Base-by-base conservation (phyloP, 1,140 invertebrate species). In the Penaeus chinensis region DNA sequence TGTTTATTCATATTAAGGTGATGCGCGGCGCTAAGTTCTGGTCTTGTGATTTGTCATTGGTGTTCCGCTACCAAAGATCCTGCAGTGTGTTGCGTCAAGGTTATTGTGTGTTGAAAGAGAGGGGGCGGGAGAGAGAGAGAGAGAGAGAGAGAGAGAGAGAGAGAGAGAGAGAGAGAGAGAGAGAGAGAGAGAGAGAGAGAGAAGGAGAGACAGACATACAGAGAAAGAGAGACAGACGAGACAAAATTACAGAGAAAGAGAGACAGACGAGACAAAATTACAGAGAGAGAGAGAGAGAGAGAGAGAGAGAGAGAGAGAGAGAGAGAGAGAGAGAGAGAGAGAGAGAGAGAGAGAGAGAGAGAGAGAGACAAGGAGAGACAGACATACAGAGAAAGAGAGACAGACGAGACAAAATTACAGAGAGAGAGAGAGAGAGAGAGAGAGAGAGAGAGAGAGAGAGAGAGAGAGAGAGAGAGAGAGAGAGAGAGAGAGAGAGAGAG, bases 401-500 rank as follows among this genome's bases (percentile, higher is more conserved):
- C 42, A 69, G 81, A 20, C 16, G n/a, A 16, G 32, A 0, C 62
- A 1, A 16, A 7, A 27, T 16, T 22, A 18, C 32, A 74, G 32
- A 19, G 60, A 47, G 66, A 63, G 82, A n/a, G 69, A 47, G 22
- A 32, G n/a, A 27, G 47, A 16, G 24, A 47, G n/a, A n/a, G 32
- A 54, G 42, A 47, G 13, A 54, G 22, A 61, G 42, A 79, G 16
- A n/a, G 47, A 54, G 24, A n/a, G 63, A 61, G 37, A 60, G 20
- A 62, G 63, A 62, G 32, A 32, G 22, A 22, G 20, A 20, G 61
- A n/a, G 3, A 20, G 47, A 63, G 22, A 42, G 13, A 27, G 19
- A 32, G n/a, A 60, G 63, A 82, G 42, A 61, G 78, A 54, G 42
- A 81, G 62, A 65, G 79, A 32, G 79, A 81, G 79, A 37, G 61